Evolutionary conservation across 2,797 vertebrate genomes (phyloP), one percentile per base, ranked within the genome.

Genomic region (Furcifer pardalis): DNA sequence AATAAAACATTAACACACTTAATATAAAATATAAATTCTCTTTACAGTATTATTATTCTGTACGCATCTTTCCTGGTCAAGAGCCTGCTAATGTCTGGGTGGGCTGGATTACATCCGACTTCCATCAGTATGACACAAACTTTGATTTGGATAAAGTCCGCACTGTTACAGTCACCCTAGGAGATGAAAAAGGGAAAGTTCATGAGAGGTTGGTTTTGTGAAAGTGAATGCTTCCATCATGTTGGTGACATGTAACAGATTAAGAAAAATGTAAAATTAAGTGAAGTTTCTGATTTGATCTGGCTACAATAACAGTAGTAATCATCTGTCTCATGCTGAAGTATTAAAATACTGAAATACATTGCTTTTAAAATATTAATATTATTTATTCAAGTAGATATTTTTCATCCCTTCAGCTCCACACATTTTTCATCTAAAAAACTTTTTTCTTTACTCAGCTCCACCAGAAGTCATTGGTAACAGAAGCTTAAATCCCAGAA

Each of bases 101-200:
- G 5, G 98, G 98, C 78, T 99, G 98, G 98, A 97, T 99, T 68
- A 99, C 98, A 10, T 98, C 98, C 2, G 98, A 99, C 87, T 99
- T 99, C 87, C 98, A 99, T 88, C 98, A 99, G 85, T 97, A 98
- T 0, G 97, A 99, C 86, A 97, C 96, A 0, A 95, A 94, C 88
- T 99, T 99, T 76, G 97, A 99, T 73, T 94, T 99, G 92, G 97
- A 97, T 86, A 97, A 97, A 89, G 98, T 99, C 84, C 97, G 97
- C 44, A 99, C 97, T 0, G 98, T 99, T 83, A 99, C 98, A 0
- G 98, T 99, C 40, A 99, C 98, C 17, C 96, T 99, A n/a, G 98
- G 98, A 91, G 98, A 99, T 0, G 98, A 99, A 88, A 99, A 99
- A 93, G 98, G 98, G 78, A 99, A 99, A 94, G 98, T 99, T 83